Conservation (phyloP, 2,113 vertebrate species). For the Miniopterus natalensis region DNA sequence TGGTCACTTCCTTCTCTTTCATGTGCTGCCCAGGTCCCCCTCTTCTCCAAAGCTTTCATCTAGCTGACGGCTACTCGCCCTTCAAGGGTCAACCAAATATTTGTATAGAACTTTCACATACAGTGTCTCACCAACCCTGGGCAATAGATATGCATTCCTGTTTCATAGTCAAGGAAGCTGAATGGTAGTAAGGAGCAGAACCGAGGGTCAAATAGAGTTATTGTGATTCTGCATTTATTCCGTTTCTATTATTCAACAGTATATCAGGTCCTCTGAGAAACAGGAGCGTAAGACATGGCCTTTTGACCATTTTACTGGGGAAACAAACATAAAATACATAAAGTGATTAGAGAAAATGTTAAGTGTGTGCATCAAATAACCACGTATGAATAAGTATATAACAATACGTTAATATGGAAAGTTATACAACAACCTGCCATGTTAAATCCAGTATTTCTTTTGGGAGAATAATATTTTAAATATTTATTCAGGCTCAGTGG, state of each 20-base stretch:
- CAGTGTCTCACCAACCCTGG: background rate
- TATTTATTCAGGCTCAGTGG: slow-evolving; percentile 17
- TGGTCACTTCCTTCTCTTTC: background rate
- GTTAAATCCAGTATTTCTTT: background rate
- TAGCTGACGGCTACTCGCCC: background rate
- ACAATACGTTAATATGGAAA: background rate
- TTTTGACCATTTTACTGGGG: background rate
- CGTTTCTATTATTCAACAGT: background rate
- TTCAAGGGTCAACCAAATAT: slow-evolving; percentile 8
- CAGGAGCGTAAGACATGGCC: background rate
- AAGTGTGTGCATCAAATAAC: background rate
- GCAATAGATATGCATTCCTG: background rate
- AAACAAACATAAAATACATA: background rate
- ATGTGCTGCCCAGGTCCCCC: background rate
- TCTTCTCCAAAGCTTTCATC: background rate
- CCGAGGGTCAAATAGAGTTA: background rate
- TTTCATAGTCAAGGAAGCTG: background rate
- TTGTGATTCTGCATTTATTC: background rate
- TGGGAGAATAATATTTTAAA: slow-evolving; percentile 23
- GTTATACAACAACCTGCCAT: background rate
- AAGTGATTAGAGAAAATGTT: slow-evolving; percentile 17
- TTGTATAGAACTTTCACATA: background rate
- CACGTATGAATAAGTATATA: background rate
- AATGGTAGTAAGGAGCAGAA: background rate
- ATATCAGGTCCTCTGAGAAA: background rate